phyloP scores from a whole-genome alignment of 2,888 invertebrate species.

The Epicampocera succincta region DNA sequence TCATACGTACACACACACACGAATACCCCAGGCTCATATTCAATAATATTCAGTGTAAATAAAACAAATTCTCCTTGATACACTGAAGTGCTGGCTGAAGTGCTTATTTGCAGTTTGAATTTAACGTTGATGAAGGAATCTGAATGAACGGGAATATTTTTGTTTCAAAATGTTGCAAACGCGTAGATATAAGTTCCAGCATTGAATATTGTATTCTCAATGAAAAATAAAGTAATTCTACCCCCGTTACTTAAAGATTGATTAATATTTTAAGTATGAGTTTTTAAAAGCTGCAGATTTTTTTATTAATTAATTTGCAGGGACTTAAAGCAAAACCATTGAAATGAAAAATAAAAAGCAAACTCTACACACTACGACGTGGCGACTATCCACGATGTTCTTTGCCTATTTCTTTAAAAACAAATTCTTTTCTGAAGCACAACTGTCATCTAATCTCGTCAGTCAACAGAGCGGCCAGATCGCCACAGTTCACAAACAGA shows the following conservation, averaged over 20 bases:
- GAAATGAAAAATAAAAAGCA: too few relatives aligned
- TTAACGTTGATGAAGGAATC: constrained; percentile 41
- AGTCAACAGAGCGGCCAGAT: too few relatives aligned
- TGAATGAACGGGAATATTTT: constrained; percentile 38
- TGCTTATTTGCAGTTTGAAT: constrained; percentile 50
- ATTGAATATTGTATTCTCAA: constrained; percentile 26
- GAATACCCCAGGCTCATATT: constrained; percentile 65
- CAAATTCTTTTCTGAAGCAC: too few relatives aligned
- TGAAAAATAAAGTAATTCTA: background rate
- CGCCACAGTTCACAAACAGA: too few relatives aligned
- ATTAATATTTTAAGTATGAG: constrained; percentile 37
- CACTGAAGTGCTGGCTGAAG: constrained; percentile 45
- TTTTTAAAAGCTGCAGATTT: background rate
- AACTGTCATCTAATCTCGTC: too few relatives aligned
- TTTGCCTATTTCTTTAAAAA: too few relatives aligned
- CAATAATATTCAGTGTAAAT: constrained; percentile 64
- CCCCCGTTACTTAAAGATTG: constrained; percentile 26
- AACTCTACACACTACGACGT: too few relatives aligned
- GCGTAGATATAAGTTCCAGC: constrained; percentile 27
- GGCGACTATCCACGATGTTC: too few relatives aligned
- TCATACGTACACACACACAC: constrained; percentile 11
- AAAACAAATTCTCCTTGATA: constrained; percentile 43
- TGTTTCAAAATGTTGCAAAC: constrained; percentile 30
- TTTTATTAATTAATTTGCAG: background rate
- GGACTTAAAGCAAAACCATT: too few relatives aligned